Percentiles rank a stretch among this genome's conserved stretches.
Evolutionary conservation across 2,797 vertebrate species (phyloP).

Genomic region (Moxostoma hubbsi): DNA sequence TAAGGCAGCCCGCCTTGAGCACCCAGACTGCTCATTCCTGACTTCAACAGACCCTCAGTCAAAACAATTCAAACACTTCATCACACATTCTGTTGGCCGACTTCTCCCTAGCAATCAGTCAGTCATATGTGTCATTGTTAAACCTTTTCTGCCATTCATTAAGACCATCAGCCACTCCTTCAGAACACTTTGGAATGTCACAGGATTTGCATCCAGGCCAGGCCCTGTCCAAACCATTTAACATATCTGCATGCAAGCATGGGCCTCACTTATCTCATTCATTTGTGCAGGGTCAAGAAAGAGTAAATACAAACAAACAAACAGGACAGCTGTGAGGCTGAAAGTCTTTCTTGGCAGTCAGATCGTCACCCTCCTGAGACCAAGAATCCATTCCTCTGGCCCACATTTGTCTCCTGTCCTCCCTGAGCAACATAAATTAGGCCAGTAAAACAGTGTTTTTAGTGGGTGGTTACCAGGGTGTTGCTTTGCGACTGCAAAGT

Average conservation of each 20-base stretch:
- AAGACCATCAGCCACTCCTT: slow-evolving; percentile 46
- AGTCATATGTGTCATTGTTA: slow-evolving; percentile 35
- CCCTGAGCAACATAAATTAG: neutral
- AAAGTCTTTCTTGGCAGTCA: neutral
- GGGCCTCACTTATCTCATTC: slow-evolving; percentile 17
- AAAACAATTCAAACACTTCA: slow-evolving; percentile 25
- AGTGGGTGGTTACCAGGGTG: no score
- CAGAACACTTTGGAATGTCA: slow-evolving; percentile 44
- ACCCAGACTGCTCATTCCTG: slow-evolving; percentile 21
- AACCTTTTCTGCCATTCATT: slow-evolving; percentile 36
- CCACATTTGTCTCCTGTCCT: neutral
- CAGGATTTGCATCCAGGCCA: neutral
- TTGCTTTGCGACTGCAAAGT: no score
- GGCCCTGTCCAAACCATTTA: slow-evolving; percentile 6
- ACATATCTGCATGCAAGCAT: neutral
- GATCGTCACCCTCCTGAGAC: neutral
- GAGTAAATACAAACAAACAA: slow-evolving; percentile 48
- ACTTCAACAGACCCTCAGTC: slow-evolving; percentile 25
- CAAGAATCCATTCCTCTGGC: neutral
- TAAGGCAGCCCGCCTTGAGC: neutral
- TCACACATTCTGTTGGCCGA: slow-evolving; percentile 17
- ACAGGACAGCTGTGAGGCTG: neutral
- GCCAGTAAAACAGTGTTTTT: no score
- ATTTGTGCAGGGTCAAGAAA: slow-evolving; percentile 1
- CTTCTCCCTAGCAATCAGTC: slow-evolving; percentile 23